Evolutionary conservation across 2,113 vertebrate genomes (phyloP).

Genomic region (Otocyon megalotis): DNA sequence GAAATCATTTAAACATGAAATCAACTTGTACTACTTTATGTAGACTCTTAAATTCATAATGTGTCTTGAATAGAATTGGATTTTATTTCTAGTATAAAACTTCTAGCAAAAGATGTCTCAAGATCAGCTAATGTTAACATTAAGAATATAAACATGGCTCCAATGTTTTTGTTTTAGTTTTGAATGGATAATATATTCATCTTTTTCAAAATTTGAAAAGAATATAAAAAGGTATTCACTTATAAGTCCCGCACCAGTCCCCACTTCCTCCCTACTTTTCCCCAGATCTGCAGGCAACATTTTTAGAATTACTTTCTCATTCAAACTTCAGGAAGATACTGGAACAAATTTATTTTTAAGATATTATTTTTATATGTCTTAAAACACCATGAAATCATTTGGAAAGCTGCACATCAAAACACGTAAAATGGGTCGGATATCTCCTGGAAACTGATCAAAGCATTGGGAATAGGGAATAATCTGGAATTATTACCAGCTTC

Average conservation of each 20-base stretch:
- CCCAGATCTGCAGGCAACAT: neutral
- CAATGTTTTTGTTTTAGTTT: neutral
- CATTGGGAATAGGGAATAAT: neutral
- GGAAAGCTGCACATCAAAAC: neutral
- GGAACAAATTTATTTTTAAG: neutral
- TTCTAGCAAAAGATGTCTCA: neutral
- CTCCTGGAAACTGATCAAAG: neutral
- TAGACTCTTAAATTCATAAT: neutral
- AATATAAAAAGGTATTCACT: neutral
- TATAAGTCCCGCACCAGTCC: fast-evolving
- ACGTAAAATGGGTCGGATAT: neutral
- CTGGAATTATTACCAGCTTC: neutral
- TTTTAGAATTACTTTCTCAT: neutral
- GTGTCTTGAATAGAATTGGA: neutral
- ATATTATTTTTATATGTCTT: neutral
- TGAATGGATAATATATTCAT: neutral
- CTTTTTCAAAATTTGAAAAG: neutral
- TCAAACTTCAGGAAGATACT: neutral
- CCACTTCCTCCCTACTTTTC: neutral
- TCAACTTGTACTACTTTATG: neutral
- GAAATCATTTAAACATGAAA: slow-evolving; percentile 17
- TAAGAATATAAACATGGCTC: neutral
- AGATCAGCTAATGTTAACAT: neutral
- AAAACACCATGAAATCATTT: neutral
- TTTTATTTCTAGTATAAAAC: neutral